Percentiles rank a stretch among this genome's conserved stretches.
These are phyloP conservation scores for Drosophila asahinai DNA, from an alignment of 1,140 invertebrate species.

Conservation along the genomic window DNA sequence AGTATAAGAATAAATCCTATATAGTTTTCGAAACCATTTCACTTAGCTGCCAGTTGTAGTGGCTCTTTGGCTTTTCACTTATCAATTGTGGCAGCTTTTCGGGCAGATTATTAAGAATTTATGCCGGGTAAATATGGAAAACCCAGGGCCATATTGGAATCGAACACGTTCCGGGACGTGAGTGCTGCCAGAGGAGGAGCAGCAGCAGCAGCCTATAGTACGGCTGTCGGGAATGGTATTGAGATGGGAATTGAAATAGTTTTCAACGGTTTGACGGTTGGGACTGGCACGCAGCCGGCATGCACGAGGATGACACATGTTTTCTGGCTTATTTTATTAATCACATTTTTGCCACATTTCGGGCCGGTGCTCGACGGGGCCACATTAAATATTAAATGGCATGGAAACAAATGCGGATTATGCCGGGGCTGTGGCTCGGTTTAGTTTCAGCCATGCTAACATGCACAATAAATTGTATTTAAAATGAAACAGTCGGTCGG, in stretches of 20 bases:
- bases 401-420: slow-evolving; percentile 59
- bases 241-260: slow-evolving; percentile 45
- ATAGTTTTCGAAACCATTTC: background rate
- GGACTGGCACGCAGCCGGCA: slow-evolving; percentile 24
- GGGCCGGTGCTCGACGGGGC: slow-evolving; percentile 13
- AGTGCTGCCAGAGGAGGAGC: slow-evolving; percentile 17
- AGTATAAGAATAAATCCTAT: background rate
- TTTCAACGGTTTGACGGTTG: slow-evolving; percentile 29
- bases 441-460: slow-evolving; percentile 52
- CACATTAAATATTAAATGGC: slow-evolving; percentile 75
- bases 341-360: slow-evolving; percentile 51
- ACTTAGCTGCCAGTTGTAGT: slow-evolving; percentile 5
- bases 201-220: slow-evolving; percentile 22
- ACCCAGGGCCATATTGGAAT: slow-evolving; percentile 58
- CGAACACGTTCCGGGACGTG: slow-evolving; percentile 68
- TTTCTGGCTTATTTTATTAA: slow-evolving; percentile 69
- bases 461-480: slow-evolving; percentile 81
- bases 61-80: slow-evolving; percentile 39
- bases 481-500: slow-evolving; percentile 70
- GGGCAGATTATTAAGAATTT: slow-evolving; percentile 38
- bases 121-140: slow-evolving; percentile 51
- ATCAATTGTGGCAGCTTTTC: slow-evolving; percentile 47
- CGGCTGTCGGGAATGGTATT: slow-evolving; percentile 10
- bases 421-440: slow-evolving; percentile 48
- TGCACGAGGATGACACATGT: slow-evolving; percentile 58